Base-by-base conservation (phyloP, 2,888 invertebrate species). In the Autographa gamma region DNA sequence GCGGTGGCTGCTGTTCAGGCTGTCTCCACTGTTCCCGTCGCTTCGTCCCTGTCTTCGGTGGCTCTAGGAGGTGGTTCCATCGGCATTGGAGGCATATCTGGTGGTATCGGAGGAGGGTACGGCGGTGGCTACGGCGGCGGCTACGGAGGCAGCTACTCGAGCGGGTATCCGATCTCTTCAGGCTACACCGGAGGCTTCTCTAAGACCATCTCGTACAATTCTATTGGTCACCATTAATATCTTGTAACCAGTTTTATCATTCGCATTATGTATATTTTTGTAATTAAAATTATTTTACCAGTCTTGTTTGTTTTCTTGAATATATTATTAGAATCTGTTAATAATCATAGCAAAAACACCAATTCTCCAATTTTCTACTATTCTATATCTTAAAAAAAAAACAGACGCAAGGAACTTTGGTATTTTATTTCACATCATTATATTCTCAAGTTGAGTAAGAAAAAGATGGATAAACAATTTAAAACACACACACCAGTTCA, bases 131-230 rank as follows among this genome's bases (percentile, higher is more conserved):
- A 60, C 4, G 56, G 63, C 0, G 71, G 74, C 11, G 60, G 71
- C 31, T 69, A 69, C 54, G 16, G 32, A 16, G 18, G 70, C 8
- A 66, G 73, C 4, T 69, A 71, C 25, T 19, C 54, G 2, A 56
- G 54, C 25, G 66, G 79, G 9, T 71, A 76, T 9, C 79, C 79
- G 9, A n/a, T 80, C 4, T 61, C 80, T 6, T 41, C 76, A 8
- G 81, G 81, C 1, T 54, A 76, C 19, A 69, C 77, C 18, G 69
- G 75, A 62, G 73, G 80, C 7, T 71, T 70, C 58, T 73, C 78
- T 25, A 83, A 83, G 31, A 83, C 84, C 48, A 71, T 83, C 59
- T 73, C 82, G 56, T 83, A 81, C 71, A 83, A 84, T 54, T 68
- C 77, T 16, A 67, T 83, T 61, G 75, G 82, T 61, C 80, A 81